Percentiles rank a stretch among this genome's conserved stretches.
Evolutionary conservation across 1,140 invertebrate species (phyloP).

Genomic region (Anoplophora glabripennis): DNA sequence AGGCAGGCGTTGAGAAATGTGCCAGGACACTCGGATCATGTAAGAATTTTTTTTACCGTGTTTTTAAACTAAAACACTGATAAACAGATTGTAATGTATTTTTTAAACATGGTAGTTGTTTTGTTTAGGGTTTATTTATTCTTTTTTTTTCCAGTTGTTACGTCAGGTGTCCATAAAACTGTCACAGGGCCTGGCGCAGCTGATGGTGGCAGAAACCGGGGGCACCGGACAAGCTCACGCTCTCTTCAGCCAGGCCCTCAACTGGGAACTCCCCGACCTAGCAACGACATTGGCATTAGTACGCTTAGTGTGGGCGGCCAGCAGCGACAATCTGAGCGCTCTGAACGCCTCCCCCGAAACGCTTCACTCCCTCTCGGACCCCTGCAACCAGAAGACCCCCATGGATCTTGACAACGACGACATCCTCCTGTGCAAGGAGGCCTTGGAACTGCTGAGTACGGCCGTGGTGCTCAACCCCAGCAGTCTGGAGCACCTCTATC

Average conservation of each 20-base stretch:
- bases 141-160: constrained; percentile 52
- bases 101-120: too few relatives aligned
- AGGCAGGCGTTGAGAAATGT: constrained; percentile 69
- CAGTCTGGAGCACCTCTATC: constrained; percentile 67
- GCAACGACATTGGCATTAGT: constrained; percentile 68
- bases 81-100: background rate
- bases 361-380: constrained; percentile 57
- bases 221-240: constrained; percentile 41
- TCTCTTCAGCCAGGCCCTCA: constrained; percentile 54
- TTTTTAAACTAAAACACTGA: too few relatives aligned
- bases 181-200: constrained; percentile 67
- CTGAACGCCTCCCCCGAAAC: constrained; percentile 64
- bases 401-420: constrained; percentile 55
- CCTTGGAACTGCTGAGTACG: constrained; percentile 87
- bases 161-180: constrained; percentile 72
- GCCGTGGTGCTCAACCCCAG: constrained; percentile 81
- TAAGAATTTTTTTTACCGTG: constrained; percentile 26
- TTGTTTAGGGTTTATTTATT: background rate
- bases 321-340: constrained; percentile 66
- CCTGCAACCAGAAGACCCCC: constrained; percentile 52
- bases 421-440: constrained; percentile 80
- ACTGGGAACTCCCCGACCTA: constrained; percentile 64
- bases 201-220: constrained; percentile 43
- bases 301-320: constrained; percentile 75
- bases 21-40: constrained; percentile 63